Evolutionary conservation across 2,113 vertebrate species (phyloP).

Genomic region (Sapayoa aenigma): DNA sequence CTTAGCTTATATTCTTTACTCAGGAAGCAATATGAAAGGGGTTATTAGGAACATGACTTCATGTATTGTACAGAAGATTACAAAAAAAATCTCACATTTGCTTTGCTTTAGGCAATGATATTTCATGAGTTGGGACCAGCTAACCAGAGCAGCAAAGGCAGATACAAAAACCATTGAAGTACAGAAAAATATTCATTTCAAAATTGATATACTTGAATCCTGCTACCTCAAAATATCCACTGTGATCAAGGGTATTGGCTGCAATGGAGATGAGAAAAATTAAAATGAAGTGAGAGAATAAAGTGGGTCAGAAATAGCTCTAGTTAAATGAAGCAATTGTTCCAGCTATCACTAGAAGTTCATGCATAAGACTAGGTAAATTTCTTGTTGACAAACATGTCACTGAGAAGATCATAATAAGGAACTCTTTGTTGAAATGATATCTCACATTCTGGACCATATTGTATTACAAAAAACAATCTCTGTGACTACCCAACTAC

Average conservation of each 20-base stretch:
- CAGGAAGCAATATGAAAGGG: neutral
- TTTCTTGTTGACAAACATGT: neutral
- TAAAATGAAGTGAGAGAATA: neutral
- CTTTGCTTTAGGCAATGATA: neutral
- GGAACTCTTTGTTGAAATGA: neutral
- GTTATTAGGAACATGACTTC: neutral
- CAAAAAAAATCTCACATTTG: neutral
- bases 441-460: neutral
- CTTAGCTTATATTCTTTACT: neutral
- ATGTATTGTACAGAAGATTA: neutral
- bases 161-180: neutral
- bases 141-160: neutral
- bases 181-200: neutral
- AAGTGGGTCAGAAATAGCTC: neutral
- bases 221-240: neutral
- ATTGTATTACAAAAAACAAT: neutral
- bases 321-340: neutral
- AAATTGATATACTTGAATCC: neutral
- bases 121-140: neutral
- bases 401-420: neutral
- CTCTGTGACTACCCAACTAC: neutral
- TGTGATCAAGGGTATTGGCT: neutral
- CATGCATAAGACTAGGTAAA: neutral
- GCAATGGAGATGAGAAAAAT: neutral
- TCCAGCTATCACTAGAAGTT: neutral